These are phyloP conservation scores for Myioborus melanocephalus DNA, from an alignment of 2,797 vertebrate genomes.

Conservation along the genomic window DNA sequence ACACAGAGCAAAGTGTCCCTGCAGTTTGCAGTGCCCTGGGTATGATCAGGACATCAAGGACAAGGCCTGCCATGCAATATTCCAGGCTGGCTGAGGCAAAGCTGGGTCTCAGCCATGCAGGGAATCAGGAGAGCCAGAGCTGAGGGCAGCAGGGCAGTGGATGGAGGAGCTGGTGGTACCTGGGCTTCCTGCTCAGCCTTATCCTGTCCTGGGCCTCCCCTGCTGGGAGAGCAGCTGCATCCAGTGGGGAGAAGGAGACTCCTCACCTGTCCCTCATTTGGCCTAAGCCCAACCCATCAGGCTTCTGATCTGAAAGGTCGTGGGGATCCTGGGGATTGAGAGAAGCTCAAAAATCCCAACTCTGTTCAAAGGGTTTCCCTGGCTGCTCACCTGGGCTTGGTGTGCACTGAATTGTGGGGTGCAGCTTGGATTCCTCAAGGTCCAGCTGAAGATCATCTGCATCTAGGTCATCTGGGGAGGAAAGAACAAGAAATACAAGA, in stretches of 20 bases:
- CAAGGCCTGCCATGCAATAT: not conserved
- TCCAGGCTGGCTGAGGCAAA: not conserved
- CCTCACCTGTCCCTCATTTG: not conserved
- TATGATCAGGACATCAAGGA: not conserved
- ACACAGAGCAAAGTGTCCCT: not conserved
- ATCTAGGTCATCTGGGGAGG: constrained; percentile 86
- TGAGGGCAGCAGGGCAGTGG: not conserved
- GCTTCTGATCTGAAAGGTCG: not conserved
- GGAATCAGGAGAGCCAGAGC: not conserved
- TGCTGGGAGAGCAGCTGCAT: not conserved
- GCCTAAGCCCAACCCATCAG: not conserved
- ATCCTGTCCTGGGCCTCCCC: not conserved
- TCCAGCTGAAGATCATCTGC: constrained; percentile 89
- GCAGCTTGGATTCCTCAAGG: constrained; percentile 87
- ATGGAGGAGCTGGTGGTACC: not conserved
- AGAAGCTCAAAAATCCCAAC: not conserved
- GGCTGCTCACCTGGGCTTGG: constrained; percentile 85
- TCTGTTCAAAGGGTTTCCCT: not conserved
- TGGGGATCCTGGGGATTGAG: not conserved
- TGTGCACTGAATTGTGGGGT: constrained; percentile 88
- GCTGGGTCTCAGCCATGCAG: not conserved
- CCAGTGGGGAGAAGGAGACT: not conserved
- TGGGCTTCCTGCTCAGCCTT: not conserved
- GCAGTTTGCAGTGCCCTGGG: not conserved
- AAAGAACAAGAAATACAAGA: not conserved